These are phyloP conservation scores for Rhipidura dahli DNA, from an alignment of 2,113 vertebrate genomes.

Conservation along the genomic window DNA sequence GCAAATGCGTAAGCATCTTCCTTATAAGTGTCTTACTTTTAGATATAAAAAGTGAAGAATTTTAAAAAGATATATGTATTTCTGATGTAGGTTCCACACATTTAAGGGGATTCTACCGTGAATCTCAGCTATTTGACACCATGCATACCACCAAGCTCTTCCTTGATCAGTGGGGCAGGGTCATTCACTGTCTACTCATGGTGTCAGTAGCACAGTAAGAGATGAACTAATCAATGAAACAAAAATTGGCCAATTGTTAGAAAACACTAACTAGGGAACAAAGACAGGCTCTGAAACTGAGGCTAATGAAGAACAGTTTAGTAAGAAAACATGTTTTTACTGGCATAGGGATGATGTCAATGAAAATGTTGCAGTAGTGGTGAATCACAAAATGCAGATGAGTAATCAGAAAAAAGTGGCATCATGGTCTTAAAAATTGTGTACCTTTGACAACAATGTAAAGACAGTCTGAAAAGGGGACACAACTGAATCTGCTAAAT, in stretches of 20 bases:
- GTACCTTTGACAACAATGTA: slow-evolving; percentile 2
- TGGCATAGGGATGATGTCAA: slow-evolving; percentile 58
- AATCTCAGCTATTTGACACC: background rate
- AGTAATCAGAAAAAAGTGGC: slow-evolving; percentile 40
- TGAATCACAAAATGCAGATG: slow-evolving; percentile 61
- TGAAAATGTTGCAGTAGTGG: slow-evolving; percentile 40
- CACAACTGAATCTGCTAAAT: background rate
- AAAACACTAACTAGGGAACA: background rate
- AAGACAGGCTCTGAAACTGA: background rate
- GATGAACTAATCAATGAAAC: background rate
- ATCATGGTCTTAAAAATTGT: background rate
- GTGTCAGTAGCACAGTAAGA: background rate
- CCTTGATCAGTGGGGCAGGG: background rate
- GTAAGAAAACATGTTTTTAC: slow-evolving; percentile 47
- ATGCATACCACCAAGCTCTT: background rate
- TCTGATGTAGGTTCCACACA: background rate
- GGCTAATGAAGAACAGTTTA: background rate
- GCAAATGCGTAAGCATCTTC: background rate
- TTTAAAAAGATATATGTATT: background rate
- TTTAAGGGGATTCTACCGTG: background rate
- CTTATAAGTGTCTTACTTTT: background rate
- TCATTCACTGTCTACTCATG: background rate
- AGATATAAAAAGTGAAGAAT: background rate
- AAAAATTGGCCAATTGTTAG: background rate
- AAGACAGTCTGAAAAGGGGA: background rate